Conservation (phyloP, 2,797 vertebrate genomes). For the Phataginus tetradactyla region DNA sequence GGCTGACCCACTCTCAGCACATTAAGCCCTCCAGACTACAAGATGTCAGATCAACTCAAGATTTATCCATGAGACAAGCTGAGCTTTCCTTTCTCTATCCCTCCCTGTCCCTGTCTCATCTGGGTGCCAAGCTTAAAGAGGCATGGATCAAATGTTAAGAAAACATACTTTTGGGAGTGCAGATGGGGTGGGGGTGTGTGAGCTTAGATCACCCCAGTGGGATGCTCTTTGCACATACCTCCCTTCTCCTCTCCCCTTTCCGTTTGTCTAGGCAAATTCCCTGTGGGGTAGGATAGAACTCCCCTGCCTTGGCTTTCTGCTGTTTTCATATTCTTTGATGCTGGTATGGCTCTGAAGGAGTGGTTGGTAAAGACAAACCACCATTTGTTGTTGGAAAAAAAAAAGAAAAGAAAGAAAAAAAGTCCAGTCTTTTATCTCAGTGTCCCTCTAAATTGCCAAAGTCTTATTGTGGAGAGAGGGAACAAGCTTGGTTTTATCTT, state of each 20-base stretch:
- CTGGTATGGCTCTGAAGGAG: slow-evolving; percentile 34
- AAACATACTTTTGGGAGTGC: not conserved
- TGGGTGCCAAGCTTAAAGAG: slow-evolving; percentile 35
- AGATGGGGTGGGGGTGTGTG: not conserved
- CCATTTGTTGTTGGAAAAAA: slow-evolving; percentile 48
- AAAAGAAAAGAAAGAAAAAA: not conserved
- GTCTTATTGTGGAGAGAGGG: slow-evolving; percentile 38
- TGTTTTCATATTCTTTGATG: slow-evolving; percentile 52
- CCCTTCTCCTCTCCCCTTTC: not conserved
- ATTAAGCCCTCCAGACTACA: not conserved
- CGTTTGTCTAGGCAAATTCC: not conserved
- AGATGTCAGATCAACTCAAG: not conserved
- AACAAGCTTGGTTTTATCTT: slow-evolving; percentile 72
- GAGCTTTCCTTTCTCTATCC: not conserved
- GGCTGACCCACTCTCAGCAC: not conserved
- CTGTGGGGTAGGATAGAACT: not conserved
- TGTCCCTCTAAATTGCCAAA: slow-evolving; percentile 47
- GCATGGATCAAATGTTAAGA: not conserved
- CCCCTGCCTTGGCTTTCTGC: not conserved
- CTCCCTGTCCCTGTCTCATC: not conserved
- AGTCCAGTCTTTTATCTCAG: slow-evolving; percentile 62
- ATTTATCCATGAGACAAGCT: not conserved
- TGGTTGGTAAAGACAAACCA: slow-evolving; percentile 56
- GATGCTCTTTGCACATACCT: not conserved
- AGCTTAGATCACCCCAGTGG: not conserved